phyloP scores from a whole-genome alignment of 2,888 invertebrate genomes.

The Altica lythri region DNA sequence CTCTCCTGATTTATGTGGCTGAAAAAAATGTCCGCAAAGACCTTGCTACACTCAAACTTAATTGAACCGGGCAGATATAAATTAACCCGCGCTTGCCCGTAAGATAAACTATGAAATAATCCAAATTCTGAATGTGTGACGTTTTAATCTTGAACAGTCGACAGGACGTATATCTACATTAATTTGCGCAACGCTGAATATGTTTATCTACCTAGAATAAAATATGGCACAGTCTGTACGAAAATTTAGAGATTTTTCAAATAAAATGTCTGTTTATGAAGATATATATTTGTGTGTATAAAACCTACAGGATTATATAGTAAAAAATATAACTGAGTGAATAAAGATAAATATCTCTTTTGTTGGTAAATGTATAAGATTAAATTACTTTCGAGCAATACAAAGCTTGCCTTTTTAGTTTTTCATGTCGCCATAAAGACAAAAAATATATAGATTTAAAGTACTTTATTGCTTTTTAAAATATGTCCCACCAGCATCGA shows the following conservation, averaged over 20 bases:
- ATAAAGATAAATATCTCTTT: no score
- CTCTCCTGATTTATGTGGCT: constrained; percentile 28
- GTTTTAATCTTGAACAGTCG: constrained; percentile 8
- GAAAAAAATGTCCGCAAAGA: constrained; percentile 25
- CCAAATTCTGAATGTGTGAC: constrained; percentile 10
- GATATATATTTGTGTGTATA: no score
- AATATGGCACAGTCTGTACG: neutral
- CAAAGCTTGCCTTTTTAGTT: no score
- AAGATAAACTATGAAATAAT: constrained; percentile 21
- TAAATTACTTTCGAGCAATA: no score
- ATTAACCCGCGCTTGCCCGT: constrained; percentile 7
- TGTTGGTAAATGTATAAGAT: no score
- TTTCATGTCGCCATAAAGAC: no score
- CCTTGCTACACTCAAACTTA: constrained; percentile 28
- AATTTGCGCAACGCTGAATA: constrained; percentile 11
- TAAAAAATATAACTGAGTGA: no score
- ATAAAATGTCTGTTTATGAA: no score
- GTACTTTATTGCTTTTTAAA: no score
- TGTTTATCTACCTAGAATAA: constrained; percentile 8
- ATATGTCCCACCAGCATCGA: no score
- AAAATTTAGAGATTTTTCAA: neutral
- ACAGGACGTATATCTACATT: constrained; percentile 5
- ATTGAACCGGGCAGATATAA: constrained; percentile 24
- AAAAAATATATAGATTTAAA: no score
- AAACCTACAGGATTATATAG: no score